Evolutionary conservation across 2,888 invertebrate species (phyloP).

Genomic region (Agonopterix alstromeriana): DNA sequence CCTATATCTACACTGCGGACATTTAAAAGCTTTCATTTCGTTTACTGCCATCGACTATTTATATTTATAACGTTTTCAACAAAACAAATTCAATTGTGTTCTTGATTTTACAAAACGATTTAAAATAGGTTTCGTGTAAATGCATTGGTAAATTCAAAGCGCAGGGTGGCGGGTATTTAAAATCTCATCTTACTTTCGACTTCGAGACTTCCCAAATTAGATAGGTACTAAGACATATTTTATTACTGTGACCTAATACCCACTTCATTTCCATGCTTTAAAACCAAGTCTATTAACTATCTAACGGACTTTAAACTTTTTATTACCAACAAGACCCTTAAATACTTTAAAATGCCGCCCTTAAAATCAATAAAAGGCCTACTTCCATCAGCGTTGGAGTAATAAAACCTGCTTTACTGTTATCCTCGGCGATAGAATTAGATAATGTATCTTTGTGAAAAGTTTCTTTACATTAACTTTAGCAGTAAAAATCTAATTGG

Average conservation of each 20-base stretch:
- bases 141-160: too few relatives aligned
- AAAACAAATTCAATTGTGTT: too few relatives aligned
- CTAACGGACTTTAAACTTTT: slow-evolving; percentile 50
- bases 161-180: too few relatives aligned
- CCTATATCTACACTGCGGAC: too few relatives aligned
- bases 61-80: not conserved
- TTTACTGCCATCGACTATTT: not conserved
- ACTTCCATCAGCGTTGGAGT: slow-evolving; percentile 62
- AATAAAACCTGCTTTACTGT: slow-evolving; percentile 69
- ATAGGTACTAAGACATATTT: too few relatives aligned
- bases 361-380: slow-evolving; percentile 71
- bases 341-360: slow-evolving; percentile 63
- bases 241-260: not conserved
- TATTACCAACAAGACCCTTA: slow-evolving; percentile 55
- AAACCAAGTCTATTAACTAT: slow-evolving; percentile 51
- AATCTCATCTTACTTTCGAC: too few relatives aligned
- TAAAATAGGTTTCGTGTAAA: too few relatives aligned
- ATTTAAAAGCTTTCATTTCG: not conserved
- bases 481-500: slow-evolving; percentile 65
- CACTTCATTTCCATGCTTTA: slow-evolving; percentile 28
- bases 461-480: slow-evolving; percentile 36
- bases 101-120: too few relatives aligned
- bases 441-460: slow-evolving; percentile 62
- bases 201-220: too few relatives aligned
- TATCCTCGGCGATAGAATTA: slow-evolving; percentile 63